Evolutionary conservation across 1,140 invertebrate genomes (phyloP), one percentile per base, ranked within the genome.

Genomic region (Drosophila subpulchrella): DNA sequence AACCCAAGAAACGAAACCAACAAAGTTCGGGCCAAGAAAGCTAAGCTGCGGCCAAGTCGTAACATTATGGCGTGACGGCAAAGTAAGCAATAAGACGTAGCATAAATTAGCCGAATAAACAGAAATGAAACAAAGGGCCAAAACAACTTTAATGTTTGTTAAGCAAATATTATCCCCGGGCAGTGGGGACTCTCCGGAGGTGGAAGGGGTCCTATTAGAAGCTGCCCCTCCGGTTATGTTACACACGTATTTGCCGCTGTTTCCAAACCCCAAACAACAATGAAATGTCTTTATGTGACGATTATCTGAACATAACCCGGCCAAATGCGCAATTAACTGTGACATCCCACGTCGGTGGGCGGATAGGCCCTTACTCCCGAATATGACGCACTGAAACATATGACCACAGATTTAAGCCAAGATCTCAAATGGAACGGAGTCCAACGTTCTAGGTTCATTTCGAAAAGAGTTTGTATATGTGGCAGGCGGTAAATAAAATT

Each of bases 61-160:
- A 75, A 86, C 77, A 74, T 88, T 83, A 82, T 76, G 75, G 83
- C 79, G 75, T 88, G 82, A 78, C 83, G 75, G 78, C 70, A 76
- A 76, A 88, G 65, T 78, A 86, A 82, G 79, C 83, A 82, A 83
- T 88, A 86, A 86, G 78, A 71, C 83, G 71, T 89, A 88, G 83
- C 84, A 86, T 86, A 89, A 86, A 86, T 88, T 86, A 89, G 83
- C 66, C 72, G 79, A 83, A 88, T 73, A 88, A 84, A 75, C 78
- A 77, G 41, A 71, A 78, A 50, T 63, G 70, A 77, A 77, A 78
- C 57, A 71, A 77, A 80, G 48, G 65, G 63, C 63, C 56, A 59
- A 46, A 81, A 75, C 81, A 86, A 88, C 84, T 86, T 88, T 88
- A 86, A 86, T 89, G 84, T 86, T 86, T 83, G 83, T 75, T 83